Percentiles rank a stretch among this genome's conserved stretches.
Evolutionary conservation across 2,888 invertebrate species (phyloP).

Genomic region (Lumbricus terrestris): DNA sequence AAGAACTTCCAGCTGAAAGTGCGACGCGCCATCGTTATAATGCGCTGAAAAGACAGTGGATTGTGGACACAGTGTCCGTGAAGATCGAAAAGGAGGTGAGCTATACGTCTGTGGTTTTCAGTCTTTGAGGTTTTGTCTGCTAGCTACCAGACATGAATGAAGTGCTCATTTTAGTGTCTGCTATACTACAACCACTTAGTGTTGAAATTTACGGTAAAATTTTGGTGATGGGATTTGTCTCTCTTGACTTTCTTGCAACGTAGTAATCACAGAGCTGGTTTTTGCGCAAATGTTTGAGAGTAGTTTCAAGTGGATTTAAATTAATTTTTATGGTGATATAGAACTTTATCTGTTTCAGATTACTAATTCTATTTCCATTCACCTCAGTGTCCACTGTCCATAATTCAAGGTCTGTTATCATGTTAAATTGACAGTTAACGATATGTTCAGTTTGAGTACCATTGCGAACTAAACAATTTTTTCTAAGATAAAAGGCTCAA

Average conservation of each 20-base stretch:
- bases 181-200: not conserved
- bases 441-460: too few relatives aligned
- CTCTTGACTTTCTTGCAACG: not conserved
- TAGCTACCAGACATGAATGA: not conserved
- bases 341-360: too few relatives aligned
- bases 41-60: constrained; percentile 62
- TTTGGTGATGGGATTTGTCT: not conserved
- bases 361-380: too few relatives aligned
- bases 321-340: too few relatives aligned
- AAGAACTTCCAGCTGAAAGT: constrained; percentile 59
- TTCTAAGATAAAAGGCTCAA: too few relatives aligned
- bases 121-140: not conserved
- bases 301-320: too few relatives aligned
- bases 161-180: not conserved
- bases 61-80: constrained; percentile 61
- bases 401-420: not conserved
- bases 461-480: not conserved
- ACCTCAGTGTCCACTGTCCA: too few relatives aligned
- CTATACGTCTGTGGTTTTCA: not conserved
- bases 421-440: not conserved
- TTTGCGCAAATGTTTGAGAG: too few relatives aligned
- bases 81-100: constrained; percentile 61
- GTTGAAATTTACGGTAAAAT: too few relatives aligned
- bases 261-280: too few relatives aligned
- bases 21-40: constrained; percentile 63